Evolutionary conservation across 2,113 vertebrate species (phyloP).

Genomic region (Monarcha castaneiventris): DNA sequence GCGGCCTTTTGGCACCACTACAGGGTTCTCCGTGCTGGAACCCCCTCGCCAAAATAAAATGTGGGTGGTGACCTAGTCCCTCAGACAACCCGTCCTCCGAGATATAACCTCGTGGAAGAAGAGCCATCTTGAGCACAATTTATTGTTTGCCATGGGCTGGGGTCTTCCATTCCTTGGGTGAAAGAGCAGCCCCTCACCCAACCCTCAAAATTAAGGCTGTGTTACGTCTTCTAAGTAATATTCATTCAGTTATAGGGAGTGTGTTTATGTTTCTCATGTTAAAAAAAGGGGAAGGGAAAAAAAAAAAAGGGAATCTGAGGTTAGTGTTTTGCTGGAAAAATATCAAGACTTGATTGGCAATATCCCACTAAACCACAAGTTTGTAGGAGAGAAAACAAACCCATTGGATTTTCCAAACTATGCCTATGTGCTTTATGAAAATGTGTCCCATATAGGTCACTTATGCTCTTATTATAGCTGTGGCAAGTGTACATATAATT

Average conservation of each 20-base stretch:
- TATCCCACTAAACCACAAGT: slow-evolving; percentile 71
- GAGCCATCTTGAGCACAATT: neutral
- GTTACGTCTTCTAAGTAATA: slow-evolving; percentile 42
- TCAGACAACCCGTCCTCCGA: neutral
- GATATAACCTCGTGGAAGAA: neutral
- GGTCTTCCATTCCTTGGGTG: neutral
- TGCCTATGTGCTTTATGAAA: slow-evolving; percentile 64
- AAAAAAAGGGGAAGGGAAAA: neutral
- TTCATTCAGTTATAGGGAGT: neutral
- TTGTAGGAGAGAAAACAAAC: slow-evolving; percentile 69
- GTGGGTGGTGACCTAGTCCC: neutral
- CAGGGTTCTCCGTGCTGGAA: neutral
- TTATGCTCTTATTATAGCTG: slow-evolving; percentile 58
- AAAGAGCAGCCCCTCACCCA: neutral
- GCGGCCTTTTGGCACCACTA: neutral
- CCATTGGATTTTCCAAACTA: slow-evolving; percentile 59
- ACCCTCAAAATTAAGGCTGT: neutral
- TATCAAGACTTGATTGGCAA: slow-evolving; percentile 74
- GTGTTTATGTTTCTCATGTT: slow-evolving; percentile 57
- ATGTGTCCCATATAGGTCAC: slow-evolving; percentile 48
- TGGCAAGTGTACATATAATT: slow-evolving; percentile 53
- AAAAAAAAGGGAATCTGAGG: slow-evolving; percentile 61
- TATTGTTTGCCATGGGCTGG: neutral
- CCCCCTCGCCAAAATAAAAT: neutral
- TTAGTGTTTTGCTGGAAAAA: slow-evolving; percentile 68